Conservation (phyloP, 2,797 vertebrate species). For the Sparus aurata region DNA sequence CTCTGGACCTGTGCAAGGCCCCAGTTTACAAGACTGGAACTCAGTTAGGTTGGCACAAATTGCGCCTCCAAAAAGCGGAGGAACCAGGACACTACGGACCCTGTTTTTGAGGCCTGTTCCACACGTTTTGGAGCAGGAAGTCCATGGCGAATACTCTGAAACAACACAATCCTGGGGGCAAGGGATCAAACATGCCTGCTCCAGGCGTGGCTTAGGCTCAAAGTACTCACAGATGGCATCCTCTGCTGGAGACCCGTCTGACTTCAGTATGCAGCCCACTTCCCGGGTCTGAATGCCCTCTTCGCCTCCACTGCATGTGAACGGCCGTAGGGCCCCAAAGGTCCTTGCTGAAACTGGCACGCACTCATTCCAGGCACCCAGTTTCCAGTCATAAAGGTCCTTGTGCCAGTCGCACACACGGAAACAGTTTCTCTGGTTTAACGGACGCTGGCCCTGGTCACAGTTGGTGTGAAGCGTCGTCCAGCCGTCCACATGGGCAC, state of each 20-base stretch:
- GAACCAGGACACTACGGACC: slow-evolving; percentile 90
- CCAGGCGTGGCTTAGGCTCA: slow-evolving; percentile 94
- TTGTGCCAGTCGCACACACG: slow-evolving; percentile 98
- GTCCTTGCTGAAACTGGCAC: slow-evolving; percentile 88
- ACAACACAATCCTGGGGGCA: slow-evolving; percentile 95
- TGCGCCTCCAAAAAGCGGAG: slow-evolving; percentile 91
- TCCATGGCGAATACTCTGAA: slow-evolving; percentile 94
- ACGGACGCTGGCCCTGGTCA: slow-evolving; percentile 88
- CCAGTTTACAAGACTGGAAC: slow-evolving; percentile 91
- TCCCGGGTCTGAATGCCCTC: slow-evolving; percentile 96
- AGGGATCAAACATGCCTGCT: slow-evolving; percentile 97
- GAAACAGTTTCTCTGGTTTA: slow-evolving; percentile 96
- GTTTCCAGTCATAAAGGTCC: slow-evolving; percentile 94
- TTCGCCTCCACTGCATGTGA: slow-evolving; percentile 89
- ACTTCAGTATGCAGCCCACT: slow-evolving; percentile 90
- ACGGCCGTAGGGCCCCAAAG: slow-evolving; percentile 78
- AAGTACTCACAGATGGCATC: slow-evolving; percentile 97
- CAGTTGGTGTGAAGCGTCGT: slow-evolving; percentile 96
- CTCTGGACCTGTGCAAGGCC: slow-evolving; percentile 87
- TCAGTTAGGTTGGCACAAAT: slow-evolving; percentile 95
- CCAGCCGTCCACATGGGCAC: slow-evolving; percentile 96
- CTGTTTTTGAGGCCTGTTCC: slow-evolving; percentile 93
- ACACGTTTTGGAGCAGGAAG: slow-evolving; percentile 94
- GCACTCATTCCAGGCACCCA: slow-evolving; percentile 92
- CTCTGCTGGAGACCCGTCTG: slow-evolving; percentile 87